These are phyloP conservation scores for Drosophila hamatofila DNA, from an alignment of 2,888 invertebrate species.

Conservation along the genomic window DNA sequence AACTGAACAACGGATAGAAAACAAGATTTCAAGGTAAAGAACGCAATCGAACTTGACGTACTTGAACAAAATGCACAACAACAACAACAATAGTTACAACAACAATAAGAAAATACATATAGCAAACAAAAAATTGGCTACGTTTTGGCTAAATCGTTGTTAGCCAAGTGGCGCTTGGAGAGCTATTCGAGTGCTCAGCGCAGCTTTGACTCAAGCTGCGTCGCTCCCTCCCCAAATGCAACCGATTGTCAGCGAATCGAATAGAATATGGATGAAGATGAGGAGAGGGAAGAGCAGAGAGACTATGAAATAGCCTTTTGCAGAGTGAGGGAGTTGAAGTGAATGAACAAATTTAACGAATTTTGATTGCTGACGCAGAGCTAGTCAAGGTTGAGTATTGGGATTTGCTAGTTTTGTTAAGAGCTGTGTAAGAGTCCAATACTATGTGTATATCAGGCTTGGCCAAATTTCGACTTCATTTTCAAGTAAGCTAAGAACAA, in stretches of 20 bases:
- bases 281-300: background rate
- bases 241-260: background rate
- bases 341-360: background rate
- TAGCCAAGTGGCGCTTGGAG: constrained; percentile 54
- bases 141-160: constrained; percentile 62
- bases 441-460: too few species aligned
- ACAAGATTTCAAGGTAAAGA: constrained; percentile 81
- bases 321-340: background rate
- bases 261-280: background rate
- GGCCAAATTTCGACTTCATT: too few species aligned
- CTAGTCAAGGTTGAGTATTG: background rate
- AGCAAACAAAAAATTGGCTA: constrained; percentile 64
- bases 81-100: constrained; percentile 35
- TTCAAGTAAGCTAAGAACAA: too few species aligned
- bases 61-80: constrained; percentile 78
- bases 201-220: constrained; percentile 25
- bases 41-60: constrained; percentile 82
- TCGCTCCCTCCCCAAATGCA: background rate
- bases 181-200: constrained; percentile 31
- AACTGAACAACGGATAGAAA: constrained; percentile 79
- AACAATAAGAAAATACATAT: constrained; percentile 25
- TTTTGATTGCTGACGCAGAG: background rate
- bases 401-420: too few species aligned
- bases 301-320: background rate
- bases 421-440: too few species aligned